Base-by-base conservation (phyloP, 2,113 vertebrate genomes). In the Salvelinus sp. region DNA sequence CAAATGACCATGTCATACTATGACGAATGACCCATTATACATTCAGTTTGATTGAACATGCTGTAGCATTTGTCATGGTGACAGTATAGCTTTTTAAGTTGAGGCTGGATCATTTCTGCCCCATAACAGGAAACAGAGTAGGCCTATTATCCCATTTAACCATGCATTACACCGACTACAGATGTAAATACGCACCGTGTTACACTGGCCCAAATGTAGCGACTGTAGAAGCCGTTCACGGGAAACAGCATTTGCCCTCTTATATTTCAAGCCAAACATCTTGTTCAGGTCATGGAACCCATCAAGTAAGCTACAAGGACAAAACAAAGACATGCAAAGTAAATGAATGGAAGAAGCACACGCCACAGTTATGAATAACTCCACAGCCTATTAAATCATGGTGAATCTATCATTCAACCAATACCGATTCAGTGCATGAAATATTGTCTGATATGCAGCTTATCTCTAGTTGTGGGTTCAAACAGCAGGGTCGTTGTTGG, bases 221-320 rank as follows among this genome's bases (percentile, higher is more conserved):
- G 90, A 92, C 78, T 82, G 84, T 48, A 93, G 85, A 60, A 94
- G 91, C 28, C 87, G 88, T 65, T 91, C 84, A 27, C 80, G 84
- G 9, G 91, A 91, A 70, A 86, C 76, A 14, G 84, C 86, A 16
- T 64, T 90, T 14, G 80, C 87, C 80, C 85, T 72, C 76, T 90
- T 92, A 77, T 91, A 89, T 78, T 88, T 87, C 78, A 91, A 87
- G 77, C 83, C 89, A 66, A 93, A 91, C 87, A 93, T 92, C 79
- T 89, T 90, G 86, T 93, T 91, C 80, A 94, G 75, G 82, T 94
- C 92, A 0, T 93, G 91, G 75, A 93, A 92, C 22, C 78, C 70
- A 33, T 93, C 92, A 85, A 93, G 78, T 44, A 93, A 76, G 78
- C 92, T 94, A 82, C 23, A 69, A 30, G 28, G 48, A 66, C 14